Percentiles rank a stretch among this genome's conserved stretches.
These are phyloP conservation scores for Hipparchia semele DNA, from an alignment of 2,888 invertebrate genomes.

Conservation along the genomic window DNA sequence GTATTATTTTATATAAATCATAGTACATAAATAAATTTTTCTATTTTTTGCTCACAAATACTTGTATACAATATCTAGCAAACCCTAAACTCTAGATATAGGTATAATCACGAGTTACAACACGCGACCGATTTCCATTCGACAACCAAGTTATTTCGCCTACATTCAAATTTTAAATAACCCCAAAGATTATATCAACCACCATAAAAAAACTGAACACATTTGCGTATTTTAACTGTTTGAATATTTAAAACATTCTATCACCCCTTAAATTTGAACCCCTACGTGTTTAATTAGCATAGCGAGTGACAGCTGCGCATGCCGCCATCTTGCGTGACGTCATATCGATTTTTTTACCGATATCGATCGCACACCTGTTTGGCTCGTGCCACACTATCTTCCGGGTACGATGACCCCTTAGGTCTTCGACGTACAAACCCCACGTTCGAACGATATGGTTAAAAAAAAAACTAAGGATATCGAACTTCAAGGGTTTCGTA, in stretches of 20 bases:
- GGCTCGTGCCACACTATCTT: constrained; percentile 66
- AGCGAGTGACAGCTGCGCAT: constrained; percentile 70
- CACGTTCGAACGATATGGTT: constrained; percentile 23
- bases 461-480: constrained; percentile 15
- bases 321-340: constrained; percentile 71
- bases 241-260: constrained; percentile 11
- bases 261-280: constrained; percentile 63
- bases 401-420: constrained; percentile 61
- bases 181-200: background rate
- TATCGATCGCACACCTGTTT: constrained; percentile 78
- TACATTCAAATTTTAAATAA: constrained; percentile 2
- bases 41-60: no score
- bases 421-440: constrained; percentile 5
- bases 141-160: constrained; percentile 9
- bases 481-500: constrained; percentile 24
- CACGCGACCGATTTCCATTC: background rate
- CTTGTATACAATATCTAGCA: no score
- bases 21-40: no score
- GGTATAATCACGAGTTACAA: background rate
- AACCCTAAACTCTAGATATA: background rate
- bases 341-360: constrained; percentile 75
- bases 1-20: no score
- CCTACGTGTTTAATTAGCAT: constrained; percentile 57
- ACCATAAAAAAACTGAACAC: constrained; percentile 9
- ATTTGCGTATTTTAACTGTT: constrained; percentile 19